phyloP scores from a whole-genome alignment of 2,888 invertebrate species.

The Melanchra persicariae region DNA sequence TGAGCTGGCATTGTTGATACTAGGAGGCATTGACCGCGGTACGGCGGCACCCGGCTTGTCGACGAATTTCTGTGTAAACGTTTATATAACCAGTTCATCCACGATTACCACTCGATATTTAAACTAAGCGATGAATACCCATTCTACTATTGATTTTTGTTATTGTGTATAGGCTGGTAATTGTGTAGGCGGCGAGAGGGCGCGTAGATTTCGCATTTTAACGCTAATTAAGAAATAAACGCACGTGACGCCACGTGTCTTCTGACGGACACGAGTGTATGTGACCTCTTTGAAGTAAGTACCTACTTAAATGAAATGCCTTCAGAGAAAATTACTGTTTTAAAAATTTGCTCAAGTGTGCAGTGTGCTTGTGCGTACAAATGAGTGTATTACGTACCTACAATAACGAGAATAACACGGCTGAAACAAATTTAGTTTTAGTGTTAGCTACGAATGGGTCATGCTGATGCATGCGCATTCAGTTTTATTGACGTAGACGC shows the following conservation, averaged over 20 bases:
- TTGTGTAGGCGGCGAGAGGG: conserved; percentile 68
- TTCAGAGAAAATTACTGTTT: conserved; percentile 71
- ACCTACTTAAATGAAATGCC: conserved; percentile 68
- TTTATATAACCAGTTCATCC: conserved; percentile 59
- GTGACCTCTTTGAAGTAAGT: conserved; percentile 75
- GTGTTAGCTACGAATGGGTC: conserved; percentile 35
- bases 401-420: conserved; percentile 64
- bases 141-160: conserved; percentile 79
- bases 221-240: conserved; percentile 80
- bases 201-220: conserved; percentile 76
- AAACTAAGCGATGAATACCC: conserved; percentile 64
- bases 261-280: conserved; percentile 69
- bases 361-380: conserved; percentile 61
- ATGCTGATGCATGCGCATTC: conserved; percentile 29
- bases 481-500: conserved; percentile 41
- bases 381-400: conserved; percentile 63
- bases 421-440: conserved; percentile 65
- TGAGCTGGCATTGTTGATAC: conserved; percentile 45
- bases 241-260: conserved; percentile 66
- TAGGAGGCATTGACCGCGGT: conserved; percentile 56
- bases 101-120: conserved; percentile 64
- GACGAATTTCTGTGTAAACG: conserved; percentile 52
- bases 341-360: conserved; percentile 77
- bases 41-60: conserved; percentile 27
- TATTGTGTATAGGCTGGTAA: conserved; percentile 78